Conservation (phyloP, 2,797 vertebrate species). For the Aulostomus chinensis region DNA sequence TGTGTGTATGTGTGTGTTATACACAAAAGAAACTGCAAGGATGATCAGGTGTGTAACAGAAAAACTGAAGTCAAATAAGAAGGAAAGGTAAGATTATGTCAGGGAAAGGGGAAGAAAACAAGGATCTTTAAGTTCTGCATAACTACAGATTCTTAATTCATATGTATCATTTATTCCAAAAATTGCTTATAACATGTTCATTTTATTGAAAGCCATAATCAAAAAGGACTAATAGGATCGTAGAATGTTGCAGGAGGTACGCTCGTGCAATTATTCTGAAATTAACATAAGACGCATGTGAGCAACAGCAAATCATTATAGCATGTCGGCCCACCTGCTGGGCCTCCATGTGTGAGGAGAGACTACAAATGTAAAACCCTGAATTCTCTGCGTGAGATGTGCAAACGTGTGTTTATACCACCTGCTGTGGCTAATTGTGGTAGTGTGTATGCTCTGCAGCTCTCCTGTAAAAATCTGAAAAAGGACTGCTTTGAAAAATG, state of each 20-base stretch:
- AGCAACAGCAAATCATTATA: constrained; percentile 44
- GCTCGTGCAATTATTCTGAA: constrained; percentile 30
- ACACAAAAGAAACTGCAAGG: no score
- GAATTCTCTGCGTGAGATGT: constrained; percentile 10
- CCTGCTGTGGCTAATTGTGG: constrained; percentile 38
- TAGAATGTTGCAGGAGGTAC: constrained; percentile 1
- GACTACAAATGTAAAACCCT: constrained; percentile 49
- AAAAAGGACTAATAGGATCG: background rate
- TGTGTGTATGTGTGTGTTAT: no score
- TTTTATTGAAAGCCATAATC: background rate
- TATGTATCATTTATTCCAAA: background rate
- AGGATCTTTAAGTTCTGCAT: background rate
- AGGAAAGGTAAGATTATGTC: no score
- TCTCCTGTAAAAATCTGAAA: no score
- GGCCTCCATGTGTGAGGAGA: constrained; percentile 11
- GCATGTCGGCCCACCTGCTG: constrained; percentile 39
- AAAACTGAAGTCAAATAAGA: no score
- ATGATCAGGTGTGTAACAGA: background rate
- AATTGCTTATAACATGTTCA: no score
- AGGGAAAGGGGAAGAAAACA: no score
- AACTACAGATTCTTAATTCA: background rate
- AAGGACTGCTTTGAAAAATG: no score
- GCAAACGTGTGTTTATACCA: constrained; percentile 28
- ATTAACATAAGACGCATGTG: constrained; percentile 14
- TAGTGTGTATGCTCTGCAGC: background rate